Conservation (phyloP, 2,888 invertebrate genomes). For the Folsomia candida region DNA sequence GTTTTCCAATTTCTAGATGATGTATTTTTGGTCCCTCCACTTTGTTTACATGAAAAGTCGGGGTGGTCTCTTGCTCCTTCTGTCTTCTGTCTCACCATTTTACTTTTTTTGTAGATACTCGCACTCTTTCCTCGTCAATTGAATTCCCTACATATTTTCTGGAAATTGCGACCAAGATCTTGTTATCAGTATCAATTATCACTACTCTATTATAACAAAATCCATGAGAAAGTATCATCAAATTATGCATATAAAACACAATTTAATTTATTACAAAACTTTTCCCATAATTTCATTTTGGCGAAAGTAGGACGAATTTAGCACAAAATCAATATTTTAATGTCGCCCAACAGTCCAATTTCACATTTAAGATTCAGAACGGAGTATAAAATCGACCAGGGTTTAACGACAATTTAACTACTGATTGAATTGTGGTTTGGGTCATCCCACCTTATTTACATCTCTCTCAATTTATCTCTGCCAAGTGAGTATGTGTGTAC, state of each 20-base stretch:
- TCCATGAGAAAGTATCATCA: no score
- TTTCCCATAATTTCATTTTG: no score
- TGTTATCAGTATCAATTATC: neutral
- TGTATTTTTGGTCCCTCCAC: conserved; percentile 25
- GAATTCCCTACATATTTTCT: neutral
- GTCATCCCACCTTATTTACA: neutral
- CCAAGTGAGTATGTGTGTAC: no score
- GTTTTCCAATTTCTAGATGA: neutral
- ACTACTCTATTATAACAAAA: no score
- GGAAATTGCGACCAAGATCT: neutral
- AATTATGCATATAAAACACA: no score
- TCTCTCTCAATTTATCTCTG: neutral
- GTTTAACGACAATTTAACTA: neutral
- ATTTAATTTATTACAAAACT: no score
- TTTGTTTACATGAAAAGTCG: conserved; percentile 32
- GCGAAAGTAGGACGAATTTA: no score
- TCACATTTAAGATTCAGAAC: no score
- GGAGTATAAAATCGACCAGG: no score
- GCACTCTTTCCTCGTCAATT: neutral
- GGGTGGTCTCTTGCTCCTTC: conserved; percentile 29
- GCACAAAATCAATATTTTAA: no score
- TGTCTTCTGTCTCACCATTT: conserved; percentile 25
- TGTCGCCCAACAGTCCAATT: no score
- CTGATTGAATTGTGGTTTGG: neutral
- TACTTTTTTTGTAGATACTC: no score